Evolutionary conservation across 2,113 vertebrate genomes (phyloP).

Genomic region (Bos indicus): DNA sequence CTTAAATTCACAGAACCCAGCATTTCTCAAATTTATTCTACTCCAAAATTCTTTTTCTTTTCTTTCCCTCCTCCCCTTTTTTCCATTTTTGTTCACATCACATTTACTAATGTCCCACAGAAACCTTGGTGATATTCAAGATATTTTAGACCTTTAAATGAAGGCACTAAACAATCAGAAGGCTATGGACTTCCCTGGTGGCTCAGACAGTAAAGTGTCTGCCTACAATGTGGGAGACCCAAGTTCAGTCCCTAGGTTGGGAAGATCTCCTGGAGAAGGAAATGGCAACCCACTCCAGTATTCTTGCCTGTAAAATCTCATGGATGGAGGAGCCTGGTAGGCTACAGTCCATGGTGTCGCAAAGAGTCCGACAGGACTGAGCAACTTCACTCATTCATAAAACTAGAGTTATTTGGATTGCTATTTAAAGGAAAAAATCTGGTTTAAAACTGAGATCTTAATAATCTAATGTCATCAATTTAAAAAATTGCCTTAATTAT

Average conservation of each 20-base stretch:
- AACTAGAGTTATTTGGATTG: not conserved
- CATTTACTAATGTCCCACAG: not conserved
- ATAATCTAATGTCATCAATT: not conserved
- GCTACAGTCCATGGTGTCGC: not conserved
- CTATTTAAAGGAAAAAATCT: not conserved
- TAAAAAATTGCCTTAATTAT: not conserved
- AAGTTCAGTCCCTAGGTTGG: not conserved
- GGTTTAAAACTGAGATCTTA: not conserved
- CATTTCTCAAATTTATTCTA: not conserved
- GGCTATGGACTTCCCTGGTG: not conserved
- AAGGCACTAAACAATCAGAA: not conserved
- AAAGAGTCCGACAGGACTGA: not conserved
- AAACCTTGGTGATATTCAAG: not conserved
- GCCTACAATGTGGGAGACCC: not conserved
- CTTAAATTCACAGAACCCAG: not conserved
- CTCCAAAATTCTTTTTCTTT: not conserved
- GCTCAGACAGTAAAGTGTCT: not conserved
- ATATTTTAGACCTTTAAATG: not conserved
- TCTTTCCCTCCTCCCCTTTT: not conserved
- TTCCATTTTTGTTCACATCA: not conserved
- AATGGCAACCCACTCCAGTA: not conserved
- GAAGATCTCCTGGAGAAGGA: not conserved
- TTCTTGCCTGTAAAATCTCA: not conserved
- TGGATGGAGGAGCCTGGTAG: not conserved
- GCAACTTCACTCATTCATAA: not conserved